A percentile compares a stretch with the other conserved stretches of the same genome.
Conservation (phyloP, 2,888 invertebrate species). For the Nomada fabriciana region DNA sequence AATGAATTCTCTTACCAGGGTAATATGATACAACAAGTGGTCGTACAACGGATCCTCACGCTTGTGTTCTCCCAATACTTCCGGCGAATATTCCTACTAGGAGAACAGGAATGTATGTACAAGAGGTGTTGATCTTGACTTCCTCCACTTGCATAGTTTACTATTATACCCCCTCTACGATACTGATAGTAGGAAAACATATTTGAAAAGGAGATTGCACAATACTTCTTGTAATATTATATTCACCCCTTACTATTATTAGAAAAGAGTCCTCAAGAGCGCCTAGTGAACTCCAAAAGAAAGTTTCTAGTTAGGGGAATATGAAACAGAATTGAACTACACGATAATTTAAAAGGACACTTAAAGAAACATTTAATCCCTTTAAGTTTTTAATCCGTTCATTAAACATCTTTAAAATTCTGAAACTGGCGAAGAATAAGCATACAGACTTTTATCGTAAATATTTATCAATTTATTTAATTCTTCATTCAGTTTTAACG, state of each 20-base stretch:
- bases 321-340: background rate
- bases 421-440: too few relatives aligned
- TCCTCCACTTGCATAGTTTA: background rate
- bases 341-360: background rate
- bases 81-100: background rate
- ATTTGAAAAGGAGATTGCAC: too few relatives aligned
- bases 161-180: background rate
- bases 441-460: background rate
- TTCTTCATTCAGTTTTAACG: slow-evolving; percentile 12
- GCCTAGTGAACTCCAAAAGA: background rate
- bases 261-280: slow-evolving; percentile 6
- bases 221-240: background rate
- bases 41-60: background rate
- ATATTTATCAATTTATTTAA: slow-evolving; percentile 42
- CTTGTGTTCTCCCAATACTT: background rate
- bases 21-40: background rate
- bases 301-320: background rate
- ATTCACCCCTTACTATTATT: background rate
- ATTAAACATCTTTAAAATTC: too few relatives aligned
- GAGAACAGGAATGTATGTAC: background rate
- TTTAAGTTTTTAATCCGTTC: too few relatives aligned
- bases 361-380: background rate
- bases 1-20: slow-evolving; percentile 30
- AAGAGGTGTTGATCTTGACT: background rate
- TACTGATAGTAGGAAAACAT: background rate